Conservation (phyloP, 2,888 invertebrate species). For the Colostygia pectinataria region DNA sequence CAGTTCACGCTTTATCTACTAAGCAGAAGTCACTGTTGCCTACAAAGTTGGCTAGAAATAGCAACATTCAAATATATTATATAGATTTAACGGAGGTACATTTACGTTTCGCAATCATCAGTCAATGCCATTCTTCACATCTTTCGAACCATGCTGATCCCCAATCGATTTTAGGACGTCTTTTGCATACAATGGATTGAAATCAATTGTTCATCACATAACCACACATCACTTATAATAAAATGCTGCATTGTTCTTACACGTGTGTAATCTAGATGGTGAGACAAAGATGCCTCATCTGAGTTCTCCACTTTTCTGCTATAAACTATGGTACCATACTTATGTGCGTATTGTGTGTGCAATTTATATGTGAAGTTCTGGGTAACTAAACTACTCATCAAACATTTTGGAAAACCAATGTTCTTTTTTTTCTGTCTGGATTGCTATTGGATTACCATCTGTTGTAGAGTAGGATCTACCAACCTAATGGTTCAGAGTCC, state of each 20-base stretch:
- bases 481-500: too few species aligned
- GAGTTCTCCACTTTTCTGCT: neutral
- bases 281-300: constrained; percentile 4
- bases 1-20: constrained; percentile 69
- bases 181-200: constrained; percentile 25
- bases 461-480: too few species aligned
- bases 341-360: too few species aligned
- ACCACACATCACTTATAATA: constrained; percentile 9
- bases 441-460: too few species aligned
- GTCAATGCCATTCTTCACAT: neutral
- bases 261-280: constrained; percentile 9
- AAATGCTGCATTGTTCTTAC: constrained; percentile 19
- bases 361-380: too few species aligned
- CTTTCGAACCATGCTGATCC: constrained; percentile 4
- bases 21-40: constrained; percentile 23
- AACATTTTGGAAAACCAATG: too few species aligned
- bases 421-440: too few species aligned
- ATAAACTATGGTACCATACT: neutral
- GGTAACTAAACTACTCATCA: too few species aligned
- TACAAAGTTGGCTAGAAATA: neutral
- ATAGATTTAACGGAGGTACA: too few species aligned
- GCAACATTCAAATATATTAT: too few species aligned
- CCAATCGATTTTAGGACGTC: constrained; percentile 21
- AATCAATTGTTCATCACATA: constrained; percentile 11
- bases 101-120: constrained; percentile 8